Base-by-base conservation (phyloP, 2,888 invertebrate genomes). In the Lepidocyrtoides sp. region DNA sequence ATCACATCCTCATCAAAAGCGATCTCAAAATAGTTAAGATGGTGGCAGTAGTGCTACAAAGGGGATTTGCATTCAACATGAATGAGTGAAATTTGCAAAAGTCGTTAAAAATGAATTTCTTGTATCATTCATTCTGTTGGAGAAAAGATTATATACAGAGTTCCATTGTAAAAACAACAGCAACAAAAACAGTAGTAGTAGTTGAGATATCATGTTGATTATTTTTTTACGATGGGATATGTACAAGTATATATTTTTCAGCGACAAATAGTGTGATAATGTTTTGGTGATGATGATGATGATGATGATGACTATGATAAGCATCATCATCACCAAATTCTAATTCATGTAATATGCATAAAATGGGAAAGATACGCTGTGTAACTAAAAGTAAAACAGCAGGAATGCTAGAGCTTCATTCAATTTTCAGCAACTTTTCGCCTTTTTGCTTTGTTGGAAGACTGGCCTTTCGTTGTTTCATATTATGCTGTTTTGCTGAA, bases 1-100 rank as follows among this genome's bases (percentile, higher is more conserved):
- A 29, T 23, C 60, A 23, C 66, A 66, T 60, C 60, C 20, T 23
- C 26, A 4, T 36, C 66, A 66, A 66, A 36, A 32, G n/a, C n/a
- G 36, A 36, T 7, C 36, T 36, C 66, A 66, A 17, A 36, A 32
- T 36, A 32, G 32, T 14, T 7, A 66, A 32, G 32, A 32, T 60
- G 23, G 26, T 60, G 26, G 26, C 26, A 66, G 12, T 66, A 66
- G 1, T 12, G n/a, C 23, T 8, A 1, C 60, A 17, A 23, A n/a
- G n/a, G 36, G 36, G 36, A 4, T 36, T 36, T 7, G 7, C 2
- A 36, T 36, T 36, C 36, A 36, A 4, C 72, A 86, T 77, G 86
- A 86, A 86, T 86, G 75, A 86, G 86, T 77, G 75, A 86, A 86
- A 86, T 86, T 86, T 77, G 86, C 86, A 86, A 85, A 85, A 86